Base-by-base conservation (phyloP, 2,113 vertebrate species). In the Myrmophylax atrothorax region DNA sequence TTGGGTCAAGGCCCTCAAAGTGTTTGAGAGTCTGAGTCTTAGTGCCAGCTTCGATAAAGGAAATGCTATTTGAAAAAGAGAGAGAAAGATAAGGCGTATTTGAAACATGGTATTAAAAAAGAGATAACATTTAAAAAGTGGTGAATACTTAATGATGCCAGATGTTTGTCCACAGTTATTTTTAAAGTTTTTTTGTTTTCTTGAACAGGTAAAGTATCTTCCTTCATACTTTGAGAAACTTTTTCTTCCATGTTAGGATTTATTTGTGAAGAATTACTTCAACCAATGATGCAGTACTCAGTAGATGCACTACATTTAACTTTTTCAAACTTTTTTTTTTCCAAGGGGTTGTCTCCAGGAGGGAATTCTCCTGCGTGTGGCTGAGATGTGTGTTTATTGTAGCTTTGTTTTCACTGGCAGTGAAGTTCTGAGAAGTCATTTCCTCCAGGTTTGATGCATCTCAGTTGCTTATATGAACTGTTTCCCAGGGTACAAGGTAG, bases 371-470 rank as follows among this genome's bases (percentile, higher is more conserved):
- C 58, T 90, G 44, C 0, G 0, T 59, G 23, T 60, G 37, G 35
- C 75, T 9, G 18, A 84, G 49, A 16, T 47, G 8, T 49, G 47
- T 92, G 35, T 64, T 82, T 91, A 67, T 79, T 86, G 35, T 53
- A 56, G n/a, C 63, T 93, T 38, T 49, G 6, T 84, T 94, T 94
- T 91, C 42, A 17, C 17, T 68, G 72, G 38, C 63, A 80, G 35
- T 58, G 59, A 76, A 69, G 59, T 87, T 87, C 66, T 90, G 50
- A 85, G 59, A 42, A 83, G 68, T 59, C 67, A 85, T 93, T 93
- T 96, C 50, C 70, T 86, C 89, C 67, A 80, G 49, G 33, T 89
- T 50, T 83, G 67, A 83, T 93, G 87, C 73, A 37, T 94, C 70
- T 62, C 53, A 4, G 77, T 83, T 91, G 74, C 81, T 85, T 66